These are phyloP conservation scores for Diabrotica virgifera DNA, from an alignment of 1,140 invertebrate genomes.

Conservation along the genomic window DNA sequence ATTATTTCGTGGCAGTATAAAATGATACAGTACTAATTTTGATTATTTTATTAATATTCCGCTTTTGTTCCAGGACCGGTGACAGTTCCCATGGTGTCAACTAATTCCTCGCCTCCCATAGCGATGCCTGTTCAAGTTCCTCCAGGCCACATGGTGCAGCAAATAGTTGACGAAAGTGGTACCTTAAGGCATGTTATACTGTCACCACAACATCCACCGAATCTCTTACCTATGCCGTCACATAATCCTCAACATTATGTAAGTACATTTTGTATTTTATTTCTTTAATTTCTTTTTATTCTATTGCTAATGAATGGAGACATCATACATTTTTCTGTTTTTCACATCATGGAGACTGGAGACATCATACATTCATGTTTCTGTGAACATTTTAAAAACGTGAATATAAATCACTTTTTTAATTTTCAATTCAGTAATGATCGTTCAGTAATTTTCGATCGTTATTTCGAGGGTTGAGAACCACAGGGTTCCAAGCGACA, in stretches of 20 bases:
- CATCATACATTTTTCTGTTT: neutral
- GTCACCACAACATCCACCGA: constrained; percentile 63
- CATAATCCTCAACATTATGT: constrained; percentile 59
- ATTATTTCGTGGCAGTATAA: too few relatives aligned
- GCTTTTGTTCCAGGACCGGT: constrained; percentile 58
- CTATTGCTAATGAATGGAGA: neutral
- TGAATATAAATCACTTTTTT: too few relatives aligned
- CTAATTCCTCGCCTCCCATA: constrained; percentile 70
- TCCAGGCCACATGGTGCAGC: constrained; percentile 83
- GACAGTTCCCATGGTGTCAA: constrained; percentile 81
- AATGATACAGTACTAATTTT: too few relatives aligned
- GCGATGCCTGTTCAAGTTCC: constrained; percentile 87
- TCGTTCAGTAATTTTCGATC: too few relatives aligned
- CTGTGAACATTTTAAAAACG: too few relatives aligned
- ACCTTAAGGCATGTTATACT: constrained; percentile 82
- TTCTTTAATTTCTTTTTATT: too few relatives aligned
- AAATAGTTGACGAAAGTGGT: constrained; percentile 85
- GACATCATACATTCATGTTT: too few relatives aligned
- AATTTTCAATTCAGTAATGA: too few relatives aligned
- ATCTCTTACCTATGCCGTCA: constrained; percentile 43
- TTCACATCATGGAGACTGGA: too few relatives aligned
- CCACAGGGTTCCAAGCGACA: too few relatives aligned
- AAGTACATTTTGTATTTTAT: constrained; percentile 45
- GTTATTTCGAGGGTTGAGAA: too few relatives aligned
- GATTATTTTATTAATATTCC: too few relatives aligned